These are phyloP conservation scores for Cephus cinctus DNA, from an alignment of 1,140 invertebrate genomes.

Conservation along the genomic window DNA sequence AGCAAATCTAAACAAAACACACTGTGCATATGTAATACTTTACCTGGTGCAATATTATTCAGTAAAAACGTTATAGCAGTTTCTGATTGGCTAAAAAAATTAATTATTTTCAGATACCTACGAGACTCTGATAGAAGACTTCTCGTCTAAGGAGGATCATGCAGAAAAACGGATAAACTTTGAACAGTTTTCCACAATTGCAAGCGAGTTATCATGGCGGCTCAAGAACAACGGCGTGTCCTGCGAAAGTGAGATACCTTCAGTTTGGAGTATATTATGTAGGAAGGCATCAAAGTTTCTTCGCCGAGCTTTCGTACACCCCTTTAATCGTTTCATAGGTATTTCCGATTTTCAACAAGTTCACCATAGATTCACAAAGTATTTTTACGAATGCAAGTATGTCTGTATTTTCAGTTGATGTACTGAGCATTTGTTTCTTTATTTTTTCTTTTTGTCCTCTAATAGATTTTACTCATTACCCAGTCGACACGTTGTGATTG, in stretches of 20 bases:
- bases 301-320: slow-evolving; percentile 45
- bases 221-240: slow-evolving; percentile 48
- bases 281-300: slow-evolving; percentile 53
- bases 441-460: too few species aligned
- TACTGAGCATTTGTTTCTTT: too few species aligned
- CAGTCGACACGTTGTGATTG: too few species aligned
- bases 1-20: too few species aligned
- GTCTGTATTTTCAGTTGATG: too few species aligned
- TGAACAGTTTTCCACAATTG: slow-evolving; percentile 68
- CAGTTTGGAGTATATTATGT: slow-evolving; percentile 51
- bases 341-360: slow-evolving; percentile 35
- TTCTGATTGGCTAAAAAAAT: too few species aligned
- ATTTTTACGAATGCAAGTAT: too few species aligned
- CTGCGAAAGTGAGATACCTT: slow-evolving; percentile 58
- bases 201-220: slow-evolving; percentile 44
- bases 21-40: too few species aligned
- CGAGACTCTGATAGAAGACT: slow-evolving; percentile 40
- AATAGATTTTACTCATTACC: too few species aligned
- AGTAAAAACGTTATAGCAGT: too few species aligned
- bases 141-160: slow-evolving; percentile 34
- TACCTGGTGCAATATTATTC: too few species aligned
- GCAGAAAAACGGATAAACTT: slow-evolving; percentile 58
- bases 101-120: slow-evolving; percentile 37
- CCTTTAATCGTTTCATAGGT: slow-evolving; percentile 54
- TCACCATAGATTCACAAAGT: too few species aligned